Evolutionary conservation across 2,113 vertebrate species (phyloP).

Genomic region (Pholis gunnellus): DNA sequence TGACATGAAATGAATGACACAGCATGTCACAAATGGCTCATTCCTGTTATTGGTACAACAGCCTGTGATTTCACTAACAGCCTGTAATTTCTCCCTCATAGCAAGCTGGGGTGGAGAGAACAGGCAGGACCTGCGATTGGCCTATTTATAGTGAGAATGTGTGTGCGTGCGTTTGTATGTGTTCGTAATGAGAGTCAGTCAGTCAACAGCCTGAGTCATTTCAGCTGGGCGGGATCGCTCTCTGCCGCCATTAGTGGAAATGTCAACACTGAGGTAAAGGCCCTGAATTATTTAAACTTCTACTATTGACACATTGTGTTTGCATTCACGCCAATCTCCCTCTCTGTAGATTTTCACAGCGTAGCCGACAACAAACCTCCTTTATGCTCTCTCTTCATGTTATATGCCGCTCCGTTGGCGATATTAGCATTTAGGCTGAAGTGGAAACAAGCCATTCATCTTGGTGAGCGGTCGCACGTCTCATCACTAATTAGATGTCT

Average conservation of each 20-base stretch:
- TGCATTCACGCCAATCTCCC: slow-evolving; percentile 14
- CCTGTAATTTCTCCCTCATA: slow-evolving; percentile 57
- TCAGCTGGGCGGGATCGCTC: slow-evolving; percentile 37
- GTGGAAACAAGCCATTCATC: slow-evolving; percentile 58
- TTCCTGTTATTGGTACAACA: slow-evolving; percentile 61
- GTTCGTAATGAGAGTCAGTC: slow-evolving; percentile 38
- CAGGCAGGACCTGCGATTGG: slow-evolving; percentile 39
- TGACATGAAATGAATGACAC: slow-evolving; percentile 60
- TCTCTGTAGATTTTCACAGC: not conserved
- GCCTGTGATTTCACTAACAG: slow-evolving; percentile 64
- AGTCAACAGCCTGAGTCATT: slow-evolving; percentile 7
- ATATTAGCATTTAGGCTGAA: slow-evolving; percentile 24
- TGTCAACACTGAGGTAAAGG: slow-evolving; percentile 58
- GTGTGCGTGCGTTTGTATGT: slow-evolving; percentile 34
- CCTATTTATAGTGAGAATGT: slow-evolving; percentile 33
- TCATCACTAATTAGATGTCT: slow-evolving; percentile 65
- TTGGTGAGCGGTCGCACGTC: slow-evolving; percentile 30
- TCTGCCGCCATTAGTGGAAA: slow-evolving; percentile 48
- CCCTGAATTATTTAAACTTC: slow-evolving; percentile 54
- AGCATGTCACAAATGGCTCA: slow-evolving; percentile 63
- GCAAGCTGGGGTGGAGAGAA: slow-evolving; percentile 25
- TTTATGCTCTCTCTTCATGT: not conserved
- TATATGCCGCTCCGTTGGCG: slow-evolving; percentile 4
- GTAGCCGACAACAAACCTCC: not conserved
- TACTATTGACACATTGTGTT: slow-evolving; percentile 13